Conservation (phyloP, 2,888 invertebrate species). For the Acrobeloides nanus region DNA sequence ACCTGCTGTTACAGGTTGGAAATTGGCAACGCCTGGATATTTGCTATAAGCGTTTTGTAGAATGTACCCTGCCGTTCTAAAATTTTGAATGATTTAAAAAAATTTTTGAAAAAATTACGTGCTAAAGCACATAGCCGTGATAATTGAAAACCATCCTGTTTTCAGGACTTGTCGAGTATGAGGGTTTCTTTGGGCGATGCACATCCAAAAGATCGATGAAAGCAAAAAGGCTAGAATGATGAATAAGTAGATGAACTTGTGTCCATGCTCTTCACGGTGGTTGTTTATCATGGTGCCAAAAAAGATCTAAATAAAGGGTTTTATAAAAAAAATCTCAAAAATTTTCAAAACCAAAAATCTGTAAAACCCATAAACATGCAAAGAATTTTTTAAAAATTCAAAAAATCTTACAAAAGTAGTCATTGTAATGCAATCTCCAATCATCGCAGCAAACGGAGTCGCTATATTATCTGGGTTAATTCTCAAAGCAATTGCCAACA, state of each 20-base stretch:
- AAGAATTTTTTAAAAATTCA: no score
- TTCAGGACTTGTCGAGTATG: conserved; percentile 20
- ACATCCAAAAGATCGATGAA: conserved; percentile 15
- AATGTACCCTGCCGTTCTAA: conserved; percentile 38
- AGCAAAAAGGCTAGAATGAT: conserved; percentile 53
- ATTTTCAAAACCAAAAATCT: no score
- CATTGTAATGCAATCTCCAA: conserved; percentile 80
- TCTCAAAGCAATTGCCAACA: conserved; percentile 53
- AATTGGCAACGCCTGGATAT: conserved; percentile 38
- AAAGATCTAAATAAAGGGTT: conserved; percentile 15
- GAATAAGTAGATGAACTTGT: conserved; percentile 9
- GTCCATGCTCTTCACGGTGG: not conserved
- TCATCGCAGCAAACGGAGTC: conserved; percentile 81
- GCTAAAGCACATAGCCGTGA: no score
- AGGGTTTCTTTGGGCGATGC: conserved; percentile 11
- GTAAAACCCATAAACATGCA: no score
- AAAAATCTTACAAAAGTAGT: no score
- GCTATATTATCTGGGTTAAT: conserved; percentile 89
- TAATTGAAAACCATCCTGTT: conserved; percentile 11
- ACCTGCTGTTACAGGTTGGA: conserved; percentile 46
- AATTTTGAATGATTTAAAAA: no score
- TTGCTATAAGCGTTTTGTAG: conserved; percentile 33
- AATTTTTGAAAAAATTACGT: no score
- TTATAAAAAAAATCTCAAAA: no score
- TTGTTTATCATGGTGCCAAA: conserved; percentile 14